Evolutionary conservation across 2,888 invertebrate species (phyloP).

Genomic region (Frankliniella intonsa): DNA sequence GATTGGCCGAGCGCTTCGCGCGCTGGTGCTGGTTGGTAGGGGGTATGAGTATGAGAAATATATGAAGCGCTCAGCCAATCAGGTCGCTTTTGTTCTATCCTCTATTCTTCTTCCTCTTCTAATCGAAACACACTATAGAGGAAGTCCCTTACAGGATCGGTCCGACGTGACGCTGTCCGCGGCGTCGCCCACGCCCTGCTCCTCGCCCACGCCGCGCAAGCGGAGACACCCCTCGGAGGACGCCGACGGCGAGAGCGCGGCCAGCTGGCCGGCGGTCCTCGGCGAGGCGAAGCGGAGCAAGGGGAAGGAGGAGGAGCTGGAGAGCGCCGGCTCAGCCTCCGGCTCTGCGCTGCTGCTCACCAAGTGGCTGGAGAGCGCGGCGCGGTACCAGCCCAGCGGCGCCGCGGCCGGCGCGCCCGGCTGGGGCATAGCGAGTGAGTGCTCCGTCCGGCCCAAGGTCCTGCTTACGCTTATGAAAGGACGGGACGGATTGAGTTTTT

Average conservation of each 20-base stretch:
- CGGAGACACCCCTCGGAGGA: slow-evolving; percentile 47
- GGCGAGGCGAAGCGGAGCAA: slow-evolving; percentile 32
- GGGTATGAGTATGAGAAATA: too few relatives aligned
- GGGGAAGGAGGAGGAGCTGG: slow-evolving; percentile 38
- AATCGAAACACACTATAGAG: too few relatives aligned
- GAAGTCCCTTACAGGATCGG: too few relatives aligned
- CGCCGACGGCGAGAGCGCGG: slow-evolving; percentile 39
- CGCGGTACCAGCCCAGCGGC: slow-evolving; percentile 63
- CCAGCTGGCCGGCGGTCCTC: slow-evolving; percentile 37
- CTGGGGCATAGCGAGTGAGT: not conserved
- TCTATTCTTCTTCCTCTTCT: too few relatives aligned
- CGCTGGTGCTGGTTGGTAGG: too few relatives aligned
- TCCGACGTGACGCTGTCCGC: slow-evolving; percentile 38
- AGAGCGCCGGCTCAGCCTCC: slow-evolving; percentile 32
- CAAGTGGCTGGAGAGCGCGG: slow-evolving; percentile 72
- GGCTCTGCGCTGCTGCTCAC: slow-evolving; percentile 57
- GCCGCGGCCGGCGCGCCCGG: not conserved
- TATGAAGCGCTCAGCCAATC: too few relatives aligned
- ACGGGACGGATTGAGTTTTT: too few relatives aligned
- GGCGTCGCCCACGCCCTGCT: slow-evolving; percentile 34
- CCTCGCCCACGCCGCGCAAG: slow-evolving; percentile 35
- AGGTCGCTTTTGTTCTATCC: too few relatives aligned
- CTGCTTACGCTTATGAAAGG: too few relatives aligned
- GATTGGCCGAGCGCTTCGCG: too few relatives aligned
- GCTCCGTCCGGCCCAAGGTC: too few relatives aligned